Percentiles rank a stretch among this genome's conserved stretches.
Conservation (phyloP, 2,113 vertebrate genomes). For the Chionomys nivalis region DNA sequence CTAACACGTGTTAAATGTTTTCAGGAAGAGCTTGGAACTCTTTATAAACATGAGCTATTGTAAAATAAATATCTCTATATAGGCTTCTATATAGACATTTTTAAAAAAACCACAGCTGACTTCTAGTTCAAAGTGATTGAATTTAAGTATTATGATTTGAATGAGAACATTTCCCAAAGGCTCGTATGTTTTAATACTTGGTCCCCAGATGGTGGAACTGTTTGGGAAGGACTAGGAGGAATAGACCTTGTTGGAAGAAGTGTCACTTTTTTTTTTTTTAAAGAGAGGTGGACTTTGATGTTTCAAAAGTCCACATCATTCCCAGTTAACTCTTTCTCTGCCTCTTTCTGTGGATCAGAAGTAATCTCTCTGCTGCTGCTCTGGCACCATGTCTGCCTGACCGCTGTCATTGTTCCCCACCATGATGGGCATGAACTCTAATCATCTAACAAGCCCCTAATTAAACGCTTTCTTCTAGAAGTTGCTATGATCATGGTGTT, state of each 20-base stretch:
- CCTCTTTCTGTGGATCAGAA: background rate
- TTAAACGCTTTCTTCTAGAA: background rate
- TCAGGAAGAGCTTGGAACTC: constrained; percentile 31
- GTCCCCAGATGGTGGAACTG: background rate
- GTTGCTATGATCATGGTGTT: background rate
- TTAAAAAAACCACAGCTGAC: background rate
- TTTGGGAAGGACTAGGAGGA: background rate
- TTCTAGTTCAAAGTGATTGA: background rate
- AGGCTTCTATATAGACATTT: background rate
- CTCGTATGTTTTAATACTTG: background rate
- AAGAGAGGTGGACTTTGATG: background rate
- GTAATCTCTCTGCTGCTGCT: background rate
- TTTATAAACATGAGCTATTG: constrained; percentile 26
- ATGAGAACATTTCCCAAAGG: background rate
- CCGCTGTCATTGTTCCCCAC: background rate
- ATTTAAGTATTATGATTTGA: constrained; percentile 4
- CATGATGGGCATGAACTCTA: background rate
- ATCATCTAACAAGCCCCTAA: background rate
- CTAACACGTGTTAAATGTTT: constrained; percentile 19
- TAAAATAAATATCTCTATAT: background rate
- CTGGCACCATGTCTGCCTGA: background rate
- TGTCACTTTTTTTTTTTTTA: background rate
- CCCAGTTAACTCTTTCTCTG: background rate
- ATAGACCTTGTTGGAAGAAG: background rate
- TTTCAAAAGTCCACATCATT: background rate